phyloP scores from a whole-genome alignment of 2,113 vertebrate species.

The Kryptolebias marmoratus region DNA sequence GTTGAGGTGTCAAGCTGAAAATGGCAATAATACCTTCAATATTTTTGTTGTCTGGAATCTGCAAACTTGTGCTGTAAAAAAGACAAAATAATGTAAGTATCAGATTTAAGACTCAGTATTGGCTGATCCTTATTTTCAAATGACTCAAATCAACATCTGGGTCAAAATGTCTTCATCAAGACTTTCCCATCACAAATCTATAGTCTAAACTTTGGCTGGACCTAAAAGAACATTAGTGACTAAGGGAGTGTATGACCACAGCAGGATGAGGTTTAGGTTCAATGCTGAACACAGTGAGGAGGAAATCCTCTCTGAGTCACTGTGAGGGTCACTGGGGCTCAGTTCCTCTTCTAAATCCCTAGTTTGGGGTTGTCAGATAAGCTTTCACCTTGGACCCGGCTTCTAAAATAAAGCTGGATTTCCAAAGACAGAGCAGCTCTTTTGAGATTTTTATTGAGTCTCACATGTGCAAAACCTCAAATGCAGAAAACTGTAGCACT shows the following conservation, averaged over 20 bases:
- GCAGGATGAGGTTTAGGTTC: conserved; percentile 65
- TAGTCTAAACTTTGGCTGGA: conserved; percentile 38
- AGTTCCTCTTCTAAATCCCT: conserved; percentile 65
- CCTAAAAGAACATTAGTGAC: conserved; percentile 36
- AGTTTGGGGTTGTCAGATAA: conserved; percentile 60
- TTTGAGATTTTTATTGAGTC: conserved; percentile 14
- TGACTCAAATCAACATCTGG: too few species aligned
- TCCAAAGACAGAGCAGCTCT: conserved; percentile 3
- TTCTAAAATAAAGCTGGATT: conserved; percentile 27
- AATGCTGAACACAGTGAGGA: conserved; percentile 61
- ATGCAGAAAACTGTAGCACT: conserved; percentile 9
- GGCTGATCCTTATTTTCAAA: too few species aligned
- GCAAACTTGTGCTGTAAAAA: too few species aligned
- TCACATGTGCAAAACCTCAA: conserved; percentile 24
- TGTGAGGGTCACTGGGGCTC: conserved; percentile 45
- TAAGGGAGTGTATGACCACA: conserved; percentile 29
- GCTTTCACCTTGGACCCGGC: conserved; percentile 42
- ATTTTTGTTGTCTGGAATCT: too few species aligned
- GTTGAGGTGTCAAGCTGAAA: too few species aligned
- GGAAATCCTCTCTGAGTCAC: conserved; percentile 70
- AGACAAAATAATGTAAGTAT: too few species aligned
- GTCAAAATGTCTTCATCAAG: too few species aligned
- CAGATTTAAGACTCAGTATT: too few species aligned
- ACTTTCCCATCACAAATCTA: conserved; percentile 24
- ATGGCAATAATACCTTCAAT: too few species aligned